Evolutionary conservation across 1,140 invertebrate genomes (phyloP), one percentile per base, ranked within the genome.

Genomic region (Conopomorpha cramerella): DNA sequence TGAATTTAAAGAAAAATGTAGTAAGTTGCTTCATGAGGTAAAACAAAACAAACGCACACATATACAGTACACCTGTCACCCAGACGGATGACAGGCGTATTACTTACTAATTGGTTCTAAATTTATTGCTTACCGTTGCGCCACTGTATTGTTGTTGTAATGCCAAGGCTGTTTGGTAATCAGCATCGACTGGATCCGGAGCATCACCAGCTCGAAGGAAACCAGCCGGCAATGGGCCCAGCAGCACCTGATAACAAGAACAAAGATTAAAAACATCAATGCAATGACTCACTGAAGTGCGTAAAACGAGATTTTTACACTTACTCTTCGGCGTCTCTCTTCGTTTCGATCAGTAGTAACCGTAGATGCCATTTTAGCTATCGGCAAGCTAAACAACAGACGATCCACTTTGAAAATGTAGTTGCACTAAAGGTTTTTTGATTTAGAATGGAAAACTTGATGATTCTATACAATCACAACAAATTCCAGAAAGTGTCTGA

Each of bases 171-270:
- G 91, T 83, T 62, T 92, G 87, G 44, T 88, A 83, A 74, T 94
- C 90, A n/a, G 86, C 84, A 42, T 76, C 74, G n/a, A 66, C 38
- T 15, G 46, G 59, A 12, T 66, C 63, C 0, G 51, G 36, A 12
- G 59, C 39, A 11, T 62, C 64, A 39, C 64, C 65, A 30, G 89
- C 82, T 41, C 90, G 83, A 2, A 96, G 79, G 63, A 96, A 96
- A 55, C 91, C 89, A 30, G 82, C 70, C 3, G 93, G 90, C 4
- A 96, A 71, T 13, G 90, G 85, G 1, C 91, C 92, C 34, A 95
- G 55, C 49, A 93, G 81, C 2, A 86, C 86, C 88, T 89, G 11
- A 7, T n/a, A 10, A 11, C 28, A n/a, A 29, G 3, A 29, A n/a
- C 4, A 29, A 29, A 29, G 3, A n/a, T 4, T 7, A 29, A 10